phyloP scores from a whole-genome alignment of 2,888 invertebrate genomes.

The Dinocampus coccinellae region DNA sequence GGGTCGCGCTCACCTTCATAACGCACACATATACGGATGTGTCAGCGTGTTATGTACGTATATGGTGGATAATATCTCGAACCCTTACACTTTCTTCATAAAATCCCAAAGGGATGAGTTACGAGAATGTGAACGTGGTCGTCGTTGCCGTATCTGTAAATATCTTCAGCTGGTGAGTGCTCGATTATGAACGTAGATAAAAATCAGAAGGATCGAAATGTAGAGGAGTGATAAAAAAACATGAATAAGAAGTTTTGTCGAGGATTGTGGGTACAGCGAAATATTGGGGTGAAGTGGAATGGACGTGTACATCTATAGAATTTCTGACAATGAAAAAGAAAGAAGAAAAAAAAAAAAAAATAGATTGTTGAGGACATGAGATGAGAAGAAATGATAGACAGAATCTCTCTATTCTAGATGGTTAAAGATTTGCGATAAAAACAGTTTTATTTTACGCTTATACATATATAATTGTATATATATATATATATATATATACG shows the following conservation, averaged over 20 bases:
- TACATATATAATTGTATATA: conserved; percentile 22
- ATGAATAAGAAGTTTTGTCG: neutral
- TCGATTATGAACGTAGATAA: conserved; percentile 22
- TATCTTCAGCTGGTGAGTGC: conserved; percentile 1
- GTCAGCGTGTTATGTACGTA: no score
- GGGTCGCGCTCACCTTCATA: neutral
- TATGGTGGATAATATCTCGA: no score
- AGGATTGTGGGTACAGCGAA: neutral
- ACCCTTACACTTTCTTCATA: neutral
- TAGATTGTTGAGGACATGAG: neutral
- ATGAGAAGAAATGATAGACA: conserved; percentile 45
- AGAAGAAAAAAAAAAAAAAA: neutral
- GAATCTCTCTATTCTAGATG: conserved; percentile 48
- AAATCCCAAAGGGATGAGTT: neutral
- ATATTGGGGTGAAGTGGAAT: conserved; percentile 23
- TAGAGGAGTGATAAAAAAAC: conserved; percentile 25
- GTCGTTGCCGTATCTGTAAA: conserved; percentile 12
- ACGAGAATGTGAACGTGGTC: neutral
- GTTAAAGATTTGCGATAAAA: conserved; percentile 54
- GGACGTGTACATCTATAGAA: neutral
- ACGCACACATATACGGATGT: no score
- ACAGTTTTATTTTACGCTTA: conserved; percentile 45
- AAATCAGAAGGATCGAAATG: conserved; percentile 24
- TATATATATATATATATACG: neutral
- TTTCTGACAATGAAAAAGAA: neutral